Evolutionary conservation across 1,140 invertebrate genomes (phyloP).

Genomic region (Bombus waltoni): DNA sequence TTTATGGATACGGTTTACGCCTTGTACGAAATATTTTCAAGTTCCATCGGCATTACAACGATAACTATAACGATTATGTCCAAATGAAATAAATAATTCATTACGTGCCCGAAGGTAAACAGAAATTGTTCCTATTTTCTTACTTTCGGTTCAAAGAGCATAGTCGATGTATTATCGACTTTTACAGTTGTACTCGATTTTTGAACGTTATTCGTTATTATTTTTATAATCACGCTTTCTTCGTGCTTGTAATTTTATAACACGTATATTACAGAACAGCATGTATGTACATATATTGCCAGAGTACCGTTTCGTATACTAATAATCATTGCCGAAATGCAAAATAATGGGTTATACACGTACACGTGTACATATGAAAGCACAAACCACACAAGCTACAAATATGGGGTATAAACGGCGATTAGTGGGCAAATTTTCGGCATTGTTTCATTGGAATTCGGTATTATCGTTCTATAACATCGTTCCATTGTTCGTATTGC

Average conservation of each 20-base stretch:
- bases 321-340: neutral
- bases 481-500: neutral
- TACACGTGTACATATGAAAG: neutral
- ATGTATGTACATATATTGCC: neutral
- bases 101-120: too few relatives aligned
- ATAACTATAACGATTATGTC: too few relatives aligned
- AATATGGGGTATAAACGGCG: slow-evolving; percentile 59
- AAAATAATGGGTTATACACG: neutral
- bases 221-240: neutral
- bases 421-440: slow-evolving; percentile 57
- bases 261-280: neutral
- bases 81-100: too few relatives aligned
- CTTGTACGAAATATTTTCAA: too few relatives aligned
- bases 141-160: too few relatives aligned
- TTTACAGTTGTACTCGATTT: neutral
- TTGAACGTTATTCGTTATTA: neutral
- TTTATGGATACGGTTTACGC: neutral
- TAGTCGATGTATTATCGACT: neutral
- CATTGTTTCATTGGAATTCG: slow-evolving; percentile 30
- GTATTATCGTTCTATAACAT: neutral
- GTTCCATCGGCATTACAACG: too few relatives aligned
- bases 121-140: too few relatives aligned
- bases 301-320: neutral
- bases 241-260: neutral
- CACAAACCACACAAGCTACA: neutral